These are phyloP conservation scores for Drosophila cracens DNA, from an alignment of 2,888 invertebrate genomes.

Conservation along the genomic window DNA sequence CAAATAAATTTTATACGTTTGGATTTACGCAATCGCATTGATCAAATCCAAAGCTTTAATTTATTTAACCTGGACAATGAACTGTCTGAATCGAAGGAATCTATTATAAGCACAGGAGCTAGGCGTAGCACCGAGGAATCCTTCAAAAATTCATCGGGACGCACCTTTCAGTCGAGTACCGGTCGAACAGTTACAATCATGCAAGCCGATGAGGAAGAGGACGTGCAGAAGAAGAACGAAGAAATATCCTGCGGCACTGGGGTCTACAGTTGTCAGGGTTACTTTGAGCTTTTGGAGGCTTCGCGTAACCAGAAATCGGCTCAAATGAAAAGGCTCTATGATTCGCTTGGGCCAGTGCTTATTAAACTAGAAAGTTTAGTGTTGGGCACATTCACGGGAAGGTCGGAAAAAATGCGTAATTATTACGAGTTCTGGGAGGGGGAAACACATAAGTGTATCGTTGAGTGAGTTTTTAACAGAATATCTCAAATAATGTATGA, in stretches of 20 bases:
- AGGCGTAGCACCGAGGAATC: neutral
- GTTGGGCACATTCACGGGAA: conserved; percentile 91
- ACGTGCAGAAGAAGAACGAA: conserved; percentile 22
- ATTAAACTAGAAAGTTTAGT: conserved; percentile 94
- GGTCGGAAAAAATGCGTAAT: conserved; percentile 89
- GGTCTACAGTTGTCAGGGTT: conserved; percentile 84
- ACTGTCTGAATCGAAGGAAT: neutral
- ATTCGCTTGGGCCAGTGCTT: conserved; percentile 92
- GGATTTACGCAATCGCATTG: conserved; percentile 87
- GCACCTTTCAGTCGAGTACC: conserved; percentile 42
- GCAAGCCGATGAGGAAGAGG: conserved; percentile 29
- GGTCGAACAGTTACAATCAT: conserved; percentile 51
- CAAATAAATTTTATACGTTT: conserved; percentile 90
- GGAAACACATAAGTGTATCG: conserved; percentile 89
- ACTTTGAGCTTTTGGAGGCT: conserved; percentile 89
- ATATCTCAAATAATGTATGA: neutral
- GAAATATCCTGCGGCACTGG: conserved; percentile 64
- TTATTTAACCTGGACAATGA: conserved; percentile 83
- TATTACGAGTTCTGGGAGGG: conserved; percentile 94
- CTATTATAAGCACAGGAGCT: fast-evolving
- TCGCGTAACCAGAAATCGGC: conserved; percentile 89
- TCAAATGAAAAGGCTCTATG: conserved; percentile 90
- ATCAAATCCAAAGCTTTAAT: conserved; percentile 87
- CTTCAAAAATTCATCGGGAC: neutral
- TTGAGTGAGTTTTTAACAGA: conserved; percentile 84